Evolutionary conservation across 1,140 invertebrate genomes (phyloP).

Genomic region (Coelopa frigida): DNA sequence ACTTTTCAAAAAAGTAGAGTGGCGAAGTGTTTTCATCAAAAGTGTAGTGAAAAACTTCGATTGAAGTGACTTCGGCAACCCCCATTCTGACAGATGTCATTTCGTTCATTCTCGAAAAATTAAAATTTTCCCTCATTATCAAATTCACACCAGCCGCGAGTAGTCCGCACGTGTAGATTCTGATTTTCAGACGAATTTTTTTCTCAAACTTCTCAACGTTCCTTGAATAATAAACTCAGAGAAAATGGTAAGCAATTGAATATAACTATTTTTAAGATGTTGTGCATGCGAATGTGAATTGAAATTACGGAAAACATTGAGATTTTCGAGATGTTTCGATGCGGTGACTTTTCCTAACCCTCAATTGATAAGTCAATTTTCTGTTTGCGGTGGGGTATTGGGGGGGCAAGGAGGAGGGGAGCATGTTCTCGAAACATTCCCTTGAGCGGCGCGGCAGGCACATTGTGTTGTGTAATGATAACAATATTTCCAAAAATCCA

Average conservation of each 20-base stretch:
- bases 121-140: conserved; percentile 8
- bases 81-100: no score
- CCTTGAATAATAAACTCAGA: no score
- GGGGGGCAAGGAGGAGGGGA: no score
- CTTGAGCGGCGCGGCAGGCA: not conserved
- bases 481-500: not conserved
- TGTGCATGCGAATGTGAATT: not conserved
- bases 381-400: no score
- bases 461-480: conserved; percentile 9
- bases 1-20: no score
- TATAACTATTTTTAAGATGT: conserved; percentile 1
- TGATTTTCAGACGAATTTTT: not conserved
- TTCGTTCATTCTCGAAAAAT: no score
- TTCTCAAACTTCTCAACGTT: not conserved
- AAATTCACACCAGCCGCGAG: not conserved
- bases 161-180: not conserved
- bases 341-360: conserved; percentile 1
- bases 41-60: no score
- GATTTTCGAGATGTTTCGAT: conserved; percentile 9
- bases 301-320: not conserved
- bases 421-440: not conserved
- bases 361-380: no score
- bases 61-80: no score
- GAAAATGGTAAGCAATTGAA: not conserved
- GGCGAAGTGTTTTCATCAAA: no score